Evolutionary conservation across 1,140 invertebrate species (phyloP), one percentile per base, ranked within the genome.

Genomic region (Drosophila asahinai): DNA sequence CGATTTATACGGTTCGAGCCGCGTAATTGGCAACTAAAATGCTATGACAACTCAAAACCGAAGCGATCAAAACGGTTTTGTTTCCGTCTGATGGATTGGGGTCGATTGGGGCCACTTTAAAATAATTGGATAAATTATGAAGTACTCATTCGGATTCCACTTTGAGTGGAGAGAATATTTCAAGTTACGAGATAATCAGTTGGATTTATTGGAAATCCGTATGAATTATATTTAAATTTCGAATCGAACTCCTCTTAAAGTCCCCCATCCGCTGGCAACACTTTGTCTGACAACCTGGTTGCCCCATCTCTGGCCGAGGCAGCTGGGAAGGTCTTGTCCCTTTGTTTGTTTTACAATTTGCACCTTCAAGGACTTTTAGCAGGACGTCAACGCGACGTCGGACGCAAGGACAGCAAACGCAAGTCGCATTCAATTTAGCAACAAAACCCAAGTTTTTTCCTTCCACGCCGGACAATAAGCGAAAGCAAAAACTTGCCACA

Each of bases 341-440:
- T 52, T 72, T 73, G 71, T 74, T 74, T 74, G 71, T 61, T 74
- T 74, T 73, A 73, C 71, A 74, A 74, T 74, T 74, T 74, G 68
- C 71, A 74, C 71, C 71, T 73, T 74, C 68, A 74, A 74, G 71
- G 71, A 74, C 71, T 73, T 74, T 74, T 73, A 74, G 71, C 67
- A 73, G 68, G 71, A 73, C 67, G 68, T 61, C 71, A 73, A 49
- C 71, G 61, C 55, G 55, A 73, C 38, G 71, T 52, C 12, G 54
- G 71, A 73, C 68, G 48, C 5, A 57, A 40, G 70, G 54, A 61
- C 17, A 72, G 70, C 52, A 77, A 77, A 77, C 75, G 71, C 80
- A 68, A 87, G 80, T 89, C 83, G 84, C 83, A 89, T 87, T 87
- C 83, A 87, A 87, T 87, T 87, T 87, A 70, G 77, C 71, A 83